Evolutionary conservation across 2,797 vertebrate genomes (phyloP).

Genomic region (Chaetophractus vellerosus): DNA sequence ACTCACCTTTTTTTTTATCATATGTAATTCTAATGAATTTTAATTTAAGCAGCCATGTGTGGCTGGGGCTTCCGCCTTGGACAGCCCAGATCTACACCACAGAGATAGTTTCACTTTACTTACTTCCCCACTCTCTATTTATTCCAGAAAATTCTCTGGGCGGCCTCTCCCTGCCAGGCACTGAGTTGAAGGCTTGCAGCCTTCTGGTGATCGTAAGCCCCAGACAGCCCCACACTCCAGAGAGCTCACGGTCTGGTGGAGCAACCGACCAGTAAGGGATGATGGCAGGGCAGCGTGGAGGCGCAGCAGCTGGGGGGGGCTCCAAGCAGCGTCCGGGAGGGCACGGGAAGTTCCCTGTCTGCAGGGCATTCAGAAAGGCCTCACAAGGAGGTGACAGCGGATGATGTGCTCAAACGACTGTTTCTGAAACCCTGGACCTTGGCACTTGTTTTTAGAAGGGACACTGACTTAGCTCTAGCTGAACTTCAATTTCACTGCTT

Average conservation of each 20-base stretch:
- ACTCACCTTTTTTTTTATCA: background rate
- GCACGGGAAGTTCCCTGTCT: background rate
- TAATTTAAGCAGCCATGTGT: background rate
- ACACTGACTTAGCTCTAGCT: background rate
- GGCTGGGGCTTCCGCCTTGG: background rate
- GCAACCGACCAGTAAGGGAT: background rate
- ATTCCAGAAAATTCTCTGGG: background rate
- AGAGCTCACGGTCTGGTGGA: background rate
- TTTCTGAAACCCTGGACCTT: background rate
- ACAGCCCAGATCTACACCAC: background rate
- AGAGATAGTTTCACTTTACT: background rate
- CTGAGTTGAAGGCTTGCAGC: background rate
- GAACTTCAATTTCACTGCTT: background rate
- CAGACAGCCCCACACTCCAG: background rate
- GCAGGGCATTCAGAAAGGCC: background rate
- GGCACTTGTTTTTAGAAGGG: background rate
- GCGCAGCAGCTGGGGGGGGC: rapidly evolving
- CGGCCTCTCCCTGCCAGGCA: background rate
- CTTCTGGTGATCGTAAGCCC: background rate
- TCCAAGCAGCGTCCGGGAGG: background rate
- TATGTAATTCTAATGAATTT: background rate
- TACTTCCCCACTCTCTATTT: background rate
- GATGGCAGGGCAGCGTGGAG: no score
- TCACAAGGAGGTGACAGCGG: background rate
- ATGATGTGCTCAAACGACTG: background rate